A percentile compares a stretch with the other conserved stretches of the same genome.
These are phyloP conservation scores for Excalfactoria chinensis DNA, from an alignment of 2,113 vertebrate genomes.

Conservation along the genomic window DNA sequence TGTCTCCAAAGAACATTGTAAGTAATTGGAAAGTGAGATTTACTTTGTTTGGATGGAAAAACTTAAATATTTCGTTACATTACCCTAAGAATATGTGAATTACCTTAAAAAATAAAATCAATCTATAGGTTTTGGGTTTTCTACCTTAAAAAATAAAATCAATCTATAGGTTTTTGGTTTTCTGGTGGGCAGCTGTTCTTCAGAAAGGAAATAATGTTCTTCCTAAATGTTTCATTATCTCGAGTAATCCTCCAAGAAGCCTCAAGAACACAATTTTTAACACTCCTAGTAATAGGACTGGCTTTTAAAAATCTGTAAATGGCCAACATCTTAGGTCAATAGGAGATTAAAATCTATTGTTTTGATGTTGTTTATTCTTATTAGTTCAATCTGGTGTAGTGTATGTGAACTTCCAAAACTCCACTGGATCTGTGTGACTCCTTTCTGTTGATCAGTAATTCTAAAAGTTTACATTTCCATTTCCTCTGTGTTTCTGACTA, in stretches of 20 bases:
- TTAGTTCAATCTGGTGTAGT: not conserved
- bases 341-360: not conserved
- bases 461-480: fast-evolving
- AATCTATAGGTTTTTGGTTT: not conserved
- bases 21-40: not conserved
- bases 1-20: not conserved
- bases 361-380: not conserved
- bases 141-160: not conserved
- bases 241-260: not conserved
- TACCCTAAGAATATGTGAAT: not conserved
- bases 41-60: not conserved
- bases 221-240: not conserved
- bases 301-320: not conserved
- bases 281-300: not conserved
- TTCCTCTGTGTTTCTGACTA: not conserved
- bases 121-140: not conserved
- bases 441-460: fast-evolving
- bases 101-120: not conserved
- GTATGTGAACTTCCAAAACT: not conserved
- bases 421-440: not conserved
- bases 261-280: not conserved
- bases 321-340: not conserved
- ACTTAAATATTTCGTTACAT: not conserved
- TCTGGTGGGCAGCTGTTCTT: not conserved
- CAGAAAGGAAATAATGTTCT: not conserved